Evolutionary conservation across 2,113 vertebrate genomes (phyloP).

Genomic region (Dipodomys merriami): DNA sequence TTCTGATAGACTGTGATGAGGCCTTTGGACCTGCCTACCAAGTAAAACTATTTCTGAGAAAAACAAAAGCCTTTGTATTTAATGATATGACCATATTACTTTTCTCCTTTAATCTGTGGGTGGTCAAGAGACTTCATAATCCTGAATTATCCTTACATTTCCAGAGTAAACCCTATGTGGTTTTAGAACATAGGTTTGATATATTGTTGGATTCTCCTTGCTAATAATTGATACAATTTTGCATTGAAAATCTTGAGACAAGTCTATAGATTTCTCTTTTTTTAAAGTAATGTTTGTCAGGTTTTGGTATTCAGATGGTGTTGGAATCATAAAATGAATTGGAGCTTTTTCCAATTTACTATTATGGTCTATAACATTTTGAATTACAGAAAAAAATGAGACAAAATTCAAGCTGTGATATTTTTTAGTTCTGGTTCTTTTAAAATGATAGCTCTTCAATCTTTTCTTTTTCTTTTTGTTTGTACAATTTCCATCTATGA

Average conservation of each 20-base stretch:
- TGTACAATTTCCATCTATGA: not conserved
- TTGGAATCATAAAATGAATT: slow-evolving; percentile 40
- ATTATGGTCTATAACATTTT: not conserved
- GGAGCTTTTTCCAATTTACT: not conserved
- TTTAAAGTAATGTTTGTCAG: not conserved
- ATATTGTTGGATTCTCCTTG: not conserved
- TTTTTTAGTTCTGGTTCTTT: slow-evolving; percentile 17
- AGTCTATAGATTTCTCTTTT: slow-evolving; percentile 25
- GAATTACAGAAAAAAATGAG: slow-evolving; percentile 43
- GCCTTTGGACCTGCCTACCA: not conserved
- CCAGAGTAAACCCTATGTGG: not conserved
- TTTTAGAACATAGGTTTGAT: not conserved
- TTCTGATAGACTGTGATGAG: not conserved
- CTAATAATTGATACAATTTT: not conserved
- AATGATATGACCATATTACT: not conserved
- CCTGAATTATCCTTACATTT: slow-evolving; percentile 9
- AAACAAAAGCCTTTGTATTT: too few relatives aligned
- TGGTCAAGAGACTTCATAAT: not conserved
- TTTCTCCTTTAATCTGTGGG: slow-evolving; percentile 5
- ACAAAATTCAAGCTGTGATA: not conserved
- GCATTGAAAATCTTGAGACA: slow-evolving; percentile 29
- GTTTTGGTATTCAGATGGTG: not conserved
- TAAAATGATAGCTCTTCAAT: slow-evolving; percentile 20
- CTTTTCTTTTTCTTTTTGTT: slow-evolving; percentile 8
- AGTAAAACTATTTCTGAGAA: not conserved